Evolutionary conservation across 1,140 invertebrate species (phyloP), one percentile per base, ranked within the genome.

Genomic region (Phthorimaea operculella): DNA sequence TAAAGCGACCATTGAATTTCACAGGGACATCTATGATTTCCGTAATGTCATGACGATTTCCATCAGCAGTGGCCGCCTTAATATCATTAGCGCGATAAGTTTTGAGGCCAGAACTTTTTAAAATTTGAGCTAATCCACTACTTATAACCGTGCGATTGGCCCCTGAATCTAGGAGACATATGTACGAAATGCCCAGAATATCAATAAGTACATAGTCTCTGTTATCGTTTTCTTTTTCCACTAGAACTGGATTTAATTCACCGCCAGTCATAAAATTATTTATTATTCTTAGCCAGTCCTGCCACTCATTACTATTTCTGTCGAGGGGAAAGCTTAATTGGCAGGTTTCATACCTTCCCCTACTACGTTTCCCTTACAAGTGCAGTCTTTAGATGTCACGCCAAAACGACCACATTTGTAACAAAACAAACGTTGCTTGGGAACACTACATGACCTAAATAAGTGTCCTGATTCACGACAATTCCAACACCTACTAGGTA

Each of bases 321-420:
- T 42, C 39, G 14, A 9, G 14, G n/a, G n/a, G 14, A 42, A 42
- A 14, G 14, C 39, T n/a, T 42, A 42, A 4, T 42, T 42, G 14
- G 11, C 39, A n/a, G 14, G 39, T 42, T 42, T 42, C 14, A n/a
- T 42, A 9, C 39, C 9, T 42, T 11, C 11, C 11, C 11, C 39
- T n/a, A n/a, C 14, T 42, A 4, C 58, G 60, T 62, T 62, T 60
- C 59, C 60, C 58, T 54, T 58, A 45, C 58, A 62, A 0, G 21
- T 21, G 28, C 60, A 66, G 4, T 60, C 51, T 48, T 52, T 59
- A 14, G 51, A 53, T 4, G 57, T 61, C 7, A 59, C 50, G 7
- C 62, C 62, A n/a, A 54, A 67, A 64, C 21, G 21, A 2, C 21
- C 21, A 6, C 21, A 28, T 28, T 28, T 28, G 6, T 28, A 28